phyloP scores from a whole-genome alignment of 2,113 vertebrate genomes.

The Alouatta palliata region DNA sequence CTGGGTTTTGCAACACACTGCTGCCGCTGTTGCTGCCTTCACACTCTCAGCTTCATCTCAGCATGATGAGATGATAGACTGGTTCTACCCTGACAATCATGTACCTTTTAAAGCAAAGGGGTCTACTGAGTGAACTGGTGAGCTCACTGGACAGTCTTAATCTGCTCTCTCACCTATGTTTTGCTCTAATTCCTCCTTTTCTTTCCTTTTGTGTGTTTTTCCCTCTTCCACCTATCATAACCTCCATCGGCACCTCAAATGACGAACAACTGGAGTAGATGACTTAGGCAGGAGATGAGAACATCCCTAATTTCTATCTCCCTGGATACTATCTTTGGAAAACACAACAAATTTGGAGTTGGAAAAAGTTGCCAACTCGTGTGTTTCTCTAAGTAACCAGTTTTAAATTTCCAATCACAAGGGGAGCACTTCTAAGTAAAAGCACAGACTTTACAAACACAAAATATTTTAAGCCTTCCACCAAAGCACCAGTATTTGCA shows the following conservation, averaged over 20 bases:
- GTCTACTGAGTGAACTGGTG: background rate
- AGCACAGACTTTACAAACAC: background rate
- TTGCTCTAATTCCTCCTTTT: background rate
- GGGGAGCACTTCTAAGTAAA: background rate
- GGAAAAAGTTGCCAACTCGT: background rate
- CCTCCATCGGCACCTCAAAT: background rate
- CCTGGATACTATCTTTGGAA: background rate
- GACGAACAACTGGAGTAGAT: background rate
- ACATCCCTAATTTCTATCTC: background rate
- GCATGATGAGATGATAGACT: background rate
- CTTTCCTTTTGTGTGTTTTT: background rate
- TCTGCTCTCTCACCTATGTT: background rate
- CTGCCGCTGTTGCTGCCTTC: background rate
- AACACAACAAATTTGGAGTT: background rate
- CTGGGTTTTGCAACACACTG: background rate
- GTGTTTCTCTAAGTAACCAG: background rate
- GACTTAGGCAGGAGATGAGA: background rate
- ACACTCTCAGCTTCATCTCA: background rate
- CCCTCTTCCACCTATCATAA: background rate
- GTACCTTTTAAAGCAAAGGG: background rate
- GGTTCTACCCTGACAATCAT: background rate
- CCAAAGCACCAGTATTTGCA: background rate
- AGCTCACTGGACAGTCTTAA: background rate
- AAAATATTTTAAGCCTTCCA: background rate
- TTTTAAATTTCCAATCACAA: background rate